phyloP scores from a whole-genome alignment of 2,113 vertebrate species.

The Calypte anna region DNA sequence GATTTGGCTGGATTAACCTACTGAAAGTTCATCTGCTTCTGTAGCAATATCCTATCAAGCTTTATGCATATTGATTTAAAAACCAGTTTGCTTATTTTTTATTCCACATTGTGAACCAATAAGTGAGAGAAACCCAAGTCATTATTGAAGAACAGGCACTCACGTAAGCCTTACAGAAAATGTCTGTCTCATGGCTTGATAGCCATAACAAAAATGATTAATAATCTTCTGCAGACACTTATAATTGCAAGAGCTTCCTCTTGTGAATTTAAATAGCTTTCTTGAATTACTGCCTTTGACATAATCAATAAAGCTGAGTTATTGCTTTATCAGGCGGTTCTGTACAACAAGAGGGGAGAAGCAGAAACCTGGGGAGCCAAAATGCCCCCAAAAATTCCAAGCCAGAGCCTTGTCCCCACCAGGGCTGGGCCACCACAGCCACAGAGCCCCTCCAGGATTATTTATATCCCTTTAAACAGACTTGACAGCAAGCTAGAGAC shows the following conservation, averaged over 20 bases:
- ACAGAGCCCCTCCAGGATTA: not conserved
- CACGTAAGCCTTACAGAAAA: constrained; percentile 34
- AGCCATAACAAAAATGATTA: constrained; percentile 72
- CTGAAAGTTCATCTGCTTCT: not conserved
- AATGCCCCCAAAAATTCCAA: not conserved
- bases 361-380: not conserved
- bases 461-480: not conserved
- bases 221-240: constrained; percentile 67
- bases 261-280: constrained; percentile 73
- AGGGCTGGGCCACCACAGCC: not conserved
- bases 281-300: constrained; percentile 73
- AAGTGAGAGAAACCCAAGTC: constrained; percentile 15
- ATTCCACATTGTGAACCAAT: not conserved
- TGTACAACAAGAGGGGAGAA: not conserved
- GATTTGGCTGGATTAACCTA: not conserved
- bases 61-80: not conserved
- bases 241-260: constrained; percentile 72
- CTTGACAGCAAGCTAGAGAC: not conserved
- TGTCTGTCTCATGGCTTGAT: constrained; percentile 56
- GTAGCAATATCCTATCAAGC: not conserved
- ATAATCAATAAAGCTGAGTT: constrained; percentile 70
- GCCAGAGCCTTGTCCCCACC: not conserved
- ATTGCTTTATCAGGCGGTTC: constrained; percentile 18
- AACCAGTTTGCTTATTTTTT: constrained; percentile 15
- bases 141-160: not conserved